Conservation (phyloP, 92 coral and sea anemone genomes). For the Siderastrea radians region DNA sequence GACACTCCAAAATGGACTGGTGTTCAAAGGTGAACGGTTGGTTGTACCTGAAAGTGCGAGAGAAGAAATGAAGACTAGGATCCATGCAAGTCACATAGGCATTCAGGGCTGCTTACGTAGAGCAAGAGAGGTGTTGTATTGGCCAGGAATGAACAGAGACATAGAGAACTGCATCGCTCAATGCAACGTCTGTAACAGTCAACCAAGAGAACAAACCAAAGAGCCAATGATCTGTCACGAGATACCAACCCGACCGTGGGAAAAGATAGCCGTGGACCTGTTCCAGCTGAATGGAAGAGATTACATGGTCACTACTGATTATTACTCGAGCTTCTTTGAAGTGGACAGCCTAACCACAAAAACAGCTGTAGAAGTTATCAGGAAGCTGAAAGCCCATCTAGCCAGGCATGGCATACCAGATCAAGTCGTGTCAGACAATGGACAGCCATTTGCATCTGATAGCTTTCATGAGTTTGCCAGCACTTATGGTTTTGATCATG, state of each 20-base stretch:
- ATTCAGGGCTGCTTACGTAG: constrained; percentile 51
- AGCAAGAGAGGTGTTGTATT: constrained; percentile 58
- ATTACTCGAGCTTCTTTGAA: constrained; percentile 71
- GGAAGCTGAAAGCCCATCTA: constrained; percentile 33
- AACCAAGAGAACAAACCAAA: constrained; percentile 21
- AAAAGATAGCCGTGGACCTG: constrained; percentile 45
- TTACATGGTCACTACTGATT: constrained; percentile 62
- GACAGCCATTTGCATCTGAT: constrained; percentile 31
- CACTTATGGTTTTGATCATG: no score
- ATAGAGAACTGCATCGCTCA: constrained; percentile 1
- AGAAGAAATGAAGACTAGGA: constrained; percentile 22
- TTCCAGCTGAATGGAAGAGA: constrained; percentile 55
- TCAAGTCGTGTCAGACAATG: constrained; percentile 49
- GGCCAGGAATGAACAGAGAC: constrained; percentile 57
- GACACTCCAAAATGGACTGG: constrained; percentile 12
- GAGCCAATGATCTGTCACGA: constrained; percentile 58
- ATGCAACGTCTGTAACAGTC: no score
- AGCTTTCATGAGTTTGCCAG: no score
- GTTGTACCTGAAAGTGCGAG: neutral
- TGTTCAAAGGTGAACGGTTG: constrained; percentile 23
- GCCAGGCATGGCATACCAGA: constrained; percentile 53
- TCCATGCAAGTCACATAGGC: constrained; percentile 33
- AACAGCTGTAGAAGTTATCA: constrained; percentile 56
- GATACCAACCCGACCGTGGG: constrained; percentile 69
- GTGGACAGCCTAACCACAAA: constrained; percentile 57